Evolutionary conservation across 1,140 invertebrate genomes (phyloP), one percentile per base, ranked within the genome.

Genomic region (Bombus terrestris): DNA sequence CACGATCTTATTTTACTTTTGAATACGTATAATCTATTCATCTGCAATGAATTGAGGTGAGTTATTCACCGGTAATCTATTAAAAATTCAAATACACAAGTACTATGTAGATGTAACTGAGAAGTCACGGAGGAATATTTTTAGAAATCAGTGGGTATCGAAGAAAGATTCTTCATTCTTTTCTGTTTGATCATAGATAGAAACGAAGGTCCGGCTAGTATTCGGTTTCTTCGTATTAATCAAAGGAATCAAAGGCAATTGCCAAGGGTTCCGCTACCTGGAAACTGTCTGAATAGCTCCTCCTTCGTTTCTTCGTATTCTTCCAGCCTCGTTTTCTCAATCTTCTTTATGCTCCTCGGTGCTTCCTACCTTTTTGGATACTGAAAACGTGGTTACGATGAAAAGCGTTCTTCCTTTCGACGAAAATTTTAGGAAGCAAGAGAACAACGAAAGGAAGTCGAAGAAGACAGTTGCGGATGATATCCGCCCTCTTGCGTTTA

Each of bases 241-340:
- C 47, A 74, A 80, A 87, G 80, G 85, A 91, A 91, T 91, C 86
- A 91, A 89, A 89, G 74, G 74, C 83, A 81, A 91, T 91, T 88
- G 90, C 82, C 66, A 80, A 86, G 85, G 88, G 86, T 89, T 88
- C 71, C 80, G 41, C 69, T 72, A 84, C 66, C 62, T 75, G 69
- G 69, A 68, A 83, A 74, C 64, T 81, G 74, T 78, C 81, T 88
- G 88, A 90, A 91, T 91, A 80, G 81, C 72, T 79, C 83, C 57
- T 39, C 37, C 71, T 64, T 71, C 72, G 25, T 76, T 53, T 47
- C 57, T 35, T 78, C 32, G 15, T 12, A 62, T 68, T 80, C 43
- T 43, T n/a, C 25, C 59, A 69, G 18, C 35, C 9, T 81, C 79
- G 69, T 68, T 59, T 77, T 53, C 69, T 43, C 82, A 53, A 28